These are phyloP conservation scores for Calephelis virginiensis DNA, from an alignment of 1,140 invertebrate species.

Conservation along the genomic window DNA sequence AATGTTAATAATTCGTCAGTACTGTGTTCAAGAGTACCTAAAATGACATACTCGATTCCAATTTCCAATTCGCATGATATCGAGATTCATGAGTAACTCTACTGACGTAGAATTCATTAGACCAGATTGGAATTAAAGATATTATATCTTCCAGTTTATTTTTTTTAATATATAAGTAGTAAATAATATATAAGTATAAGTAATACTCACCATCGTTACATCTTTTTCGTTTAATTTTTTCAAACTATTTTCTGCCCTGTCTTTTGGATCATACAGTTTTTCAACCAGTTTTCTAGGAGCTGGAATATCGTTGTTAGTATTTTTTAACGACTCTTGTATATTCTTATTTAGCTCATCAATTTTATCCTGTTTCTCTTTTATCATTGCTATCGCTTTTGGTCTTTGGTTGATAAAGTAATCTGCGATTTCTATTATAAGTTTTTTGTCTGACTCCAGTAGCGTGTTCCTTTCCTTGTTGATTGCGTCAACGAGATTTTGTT, in stretches of 20 bases:
- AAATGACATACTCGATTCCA: too few species aligned
- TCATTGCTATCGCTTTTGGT: constrained; percentile 34
- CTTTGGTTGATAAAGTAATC: constrained; percentile 43
- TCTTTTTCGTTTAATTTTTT: constrained; percentile 1
- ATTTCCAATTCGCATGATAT: too few species aligned
- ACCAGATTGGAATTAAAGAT: too few species aligned
- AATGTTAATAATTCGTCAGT: too few species aligned
- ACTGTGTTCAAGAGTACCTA: too few species aligned
- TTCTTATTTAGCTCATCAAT: constrained; percentile 37
- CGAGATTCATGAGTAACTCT: too few species aligned
- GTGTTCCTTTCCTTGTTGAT: constrained; percentile 38
- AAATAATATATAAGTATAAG: too few species aligned
- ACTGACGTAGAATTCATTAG: too few species aligned
- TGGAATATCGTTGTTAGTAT: not conserved
- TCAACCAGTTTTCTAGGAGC: constrained; percentile 21
- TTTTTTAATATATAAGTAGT: too few species aligned
- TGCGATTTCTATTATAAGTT: constrained; percentile 47
- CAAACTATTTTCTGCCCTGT: not conserved
- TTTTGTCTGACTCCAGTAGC: constrained; percentile 34
- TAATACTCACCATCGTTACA: constrained; percentile 11
- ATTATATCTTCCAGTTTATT: too few species aligned
- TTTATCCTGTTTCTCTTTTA: constrained; percentile 35
- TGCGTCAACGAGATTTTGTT: constrained; percentile 29
- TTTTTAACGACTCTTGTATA: constrained; percentile 31
- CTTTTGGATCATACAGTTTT: not conserved